These are phyloP conservation scores for Monomorium pharaonis DNA, from an alignment of 1,140 invertebrate species.

Conservation along the genomic window DNA sequence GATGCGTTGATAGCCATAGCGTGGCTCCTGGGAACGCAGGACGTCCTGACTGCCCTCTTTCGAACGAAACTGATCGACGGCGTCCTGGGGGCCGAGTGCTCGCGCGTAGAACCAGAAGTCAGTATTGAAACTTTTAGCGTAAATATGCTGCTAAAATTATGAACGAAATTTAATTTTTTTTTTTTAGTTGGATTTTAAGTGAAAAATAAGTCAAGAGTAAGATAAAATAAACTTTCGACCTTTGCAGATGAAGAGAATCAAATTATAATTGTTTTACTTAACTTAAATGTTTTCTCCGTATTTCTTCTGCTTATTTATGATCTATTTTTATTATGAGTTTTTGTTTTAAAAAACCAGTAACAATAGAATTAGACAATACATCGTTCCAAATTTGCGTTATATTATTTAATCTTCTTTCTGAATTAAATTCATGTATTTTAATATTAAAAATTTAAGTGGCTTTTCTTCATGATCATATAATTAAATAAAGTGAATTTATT, in stretches of 20 bases:
- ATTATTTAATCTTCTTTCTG: too few species aligned
- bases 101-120: background rate
- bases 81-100: slow-evolving; percentile 68
- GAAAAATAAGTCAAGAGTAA: background rate
- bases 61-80: slow-evolving; percentile 65
- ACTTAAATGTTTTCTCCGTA: too few species aligned
- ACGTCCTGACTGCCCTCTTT: slow-evolving; percentile 65
- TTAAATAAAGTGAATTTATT: too few species aligned
- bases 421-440: too few species aligned
- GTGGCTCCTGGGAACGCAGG: slow-evolving; percentile 75
- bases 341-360: too few species aligned
- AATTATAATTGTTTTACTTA: too few species aligned
- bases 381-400: too few species aligned
- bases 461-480: too few species aligned
- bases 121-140: background rate
- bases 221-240: background rate
- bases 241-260: background rate
- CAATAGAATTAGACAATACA: too few species aligned
- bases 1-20: slow-evolving; percentile 75
- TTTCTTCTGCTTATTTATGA: too few species aligned
- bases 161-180: background rate
- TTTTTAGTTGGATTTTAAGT: background rate
- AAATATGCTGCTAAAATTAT: background rate
- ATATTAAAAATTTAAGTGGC: too few species aligned
- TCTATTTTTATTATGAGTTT: too few species aligned